phyloP scores from a whole-genome alignment of 2,797 vertebrate species.

The Amniataba percoides region DNA sequence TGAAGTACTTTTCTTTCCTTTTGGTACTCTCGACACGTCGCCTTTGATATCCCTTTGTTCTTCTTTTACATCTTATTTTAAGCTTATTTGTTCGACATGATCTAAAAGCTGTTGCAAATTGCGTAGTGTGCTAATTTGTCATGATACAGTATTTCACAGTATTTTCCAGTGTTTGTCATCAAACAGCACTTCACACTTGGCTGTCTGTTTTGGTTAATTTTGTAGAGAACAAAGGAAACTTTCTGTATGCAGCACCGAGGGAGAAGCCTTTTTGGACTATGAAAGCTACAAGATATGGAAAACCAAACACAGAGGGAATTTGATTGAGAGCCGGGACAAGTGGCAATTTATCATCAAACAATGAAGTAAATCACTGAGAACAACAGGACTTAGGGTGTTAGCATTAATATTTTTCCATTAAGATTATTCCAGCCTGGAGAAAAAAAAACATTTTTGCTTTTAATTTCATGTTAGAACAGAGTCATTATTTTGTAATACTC shows the following conservation, averaged over 20 bases:
- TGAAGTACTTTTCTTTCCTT: slow-evolving; percentile 46
- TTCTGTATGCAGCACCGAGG: slow-evolving; percentile 47
- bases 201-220: slow-evolving; percentile 69
- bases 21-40: slow-evolving; percentile 29
- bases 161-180: slow-evolving; percentile 73
- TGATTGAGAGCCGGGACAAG: slow-evolving; percentile 77
- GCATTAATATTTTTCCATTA: slow-evolving; percentile 76
- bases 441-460: slow-evolving; percentile 72
- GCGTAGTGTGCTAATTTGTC: slow-evolving; percentile 57
- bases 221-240: slow-evolving; percentile 65
- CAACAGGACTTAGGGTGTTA: slow-evolving; percentile 70
- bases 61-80: slow-evolving; percentile 45
- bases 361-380: slow-evolving; percentile 71
- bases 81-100: slow-evolving; percentile 52
- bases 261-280: slow-evolving; percentile 61
- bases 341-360: slow-evolving; percentile 80
- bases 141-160: slow-evolving; percentile 58
- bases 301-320: slow-evolving; percentile 68
- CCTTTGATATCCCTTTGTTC: slow-evolving; percentile 64
- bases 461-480: slow-evolving; percentile 84
- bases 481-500: slow-evolving; percentile 86
- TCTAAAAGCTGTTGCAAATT: slow-evolving; percentile 59
- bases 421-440: slow-evolving; percentile 71
- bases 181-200: slow-evolving; percentile 66
- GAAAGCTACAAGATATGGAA: slow-evolving; percentile 65